Base-by-base conservation (phyloP, 1,140 invertebrate species). In the Microplitis demolitor region DNA sequence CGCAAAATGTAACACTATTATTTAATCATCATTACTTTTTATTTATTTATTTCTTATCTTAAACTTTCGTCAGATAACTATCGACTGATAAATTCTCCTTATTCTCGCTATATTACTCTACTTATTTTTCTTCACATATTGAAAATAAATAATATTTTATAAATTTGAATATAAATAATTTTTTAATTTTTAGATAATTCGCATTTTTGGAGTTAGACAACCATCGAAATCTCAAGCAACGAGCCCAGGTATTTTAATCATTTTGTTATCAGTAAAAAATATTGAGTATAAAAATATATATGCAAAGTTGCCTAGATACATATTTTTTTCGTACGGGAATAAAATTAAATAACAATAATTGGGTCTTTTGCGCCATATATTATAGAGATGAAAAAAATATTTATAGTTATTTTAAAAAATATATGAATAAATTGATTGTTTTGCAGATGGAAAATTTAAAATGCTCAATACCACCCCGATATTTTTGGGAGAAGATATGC, bases 401-500 rank as follows among this genome's bases (percentile, higher is more conserved):
- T n/a, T n/a, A n/a, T n/a, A n/a, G n/a, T n/a, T 73, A 72, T 63
- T 11, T 56, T 76, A 31, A 66, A 0, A 74, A 69, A 73, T 72
- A 70, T 76, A 35, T 62, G 11, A 31, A 6, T 53, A 2, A 50
- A 50, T 53, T 3, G 11, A 51, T 31, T 9, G 31, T 53, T 9
- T 37, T 81, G 9, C 77, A 83, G 82, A 77, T 69, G 76, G 77
- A 37, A 83, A 78, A 63, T 73, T 74, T 64, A 75, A 78, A 62
- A 70, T 78, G 39, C 68, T 82, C 71, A 82, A 76, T 33, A 71
- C 82, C 54, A 80, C 83, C n/a, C 88, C 90, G 37, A 79, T 91
- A 60, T 89, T 88, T 81, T 78, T 91, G 9, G 86, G 87, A 53
- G 86, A 89, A 35, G 82, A 87, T 45, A 87, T 87, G 73, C 87